These are phyloP conservation scores for Pseudeuparius sepicola DNA, from an alignment of 2,888 invertebrate genomes.

Conservation along the genomic window DNA sequence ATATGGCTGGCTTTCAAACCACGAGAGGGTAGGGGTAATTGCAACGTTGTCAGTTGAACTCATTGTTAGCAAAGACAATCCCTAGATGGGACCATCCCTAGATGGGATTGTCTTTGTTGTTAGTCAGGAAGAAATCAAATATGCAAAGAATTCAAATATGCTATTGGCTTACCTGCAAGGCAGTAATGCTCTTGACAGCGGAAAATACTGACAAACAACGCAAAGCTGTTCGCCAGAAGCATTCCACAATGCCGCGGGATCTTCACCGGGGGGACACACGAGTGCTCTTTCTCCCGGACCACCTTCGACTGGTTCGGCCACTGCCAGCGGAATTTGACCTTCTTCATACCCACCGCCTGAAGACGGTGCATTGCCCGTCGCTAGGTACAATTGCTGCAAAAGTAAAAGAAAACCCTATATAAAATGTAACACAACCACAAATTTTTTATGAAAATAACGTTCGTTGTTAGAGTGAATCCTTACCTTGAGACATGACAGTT, in stretches of 20 bases:
- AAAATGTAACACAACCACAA: too few relatives aligned
- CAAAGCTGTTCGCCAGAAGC: slow-evolving; percentile 55
- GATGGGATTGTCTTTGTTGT: too few relatives aligned
- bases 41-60: too few relatives aligned
- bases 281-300: slow-evolving; percentile 34
- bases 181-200: slow-evolving; percentile 67
- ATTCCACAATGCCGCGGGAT: slow-evolving; percentile 44
- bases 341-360: slow-evolving; percentile 46
- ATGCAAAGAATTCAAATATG: neutral
- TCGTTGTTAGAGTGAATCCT: slow-evolving; percentile 22
- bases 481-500: slow-evolving; percentile 75
- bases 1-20: too few relatives aligned
- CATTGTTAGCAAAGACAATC: too few relatives aligned
- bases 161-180: slow-evolving; percentile 50
- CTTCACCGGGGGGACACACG: slow-evolving; percentile 38
- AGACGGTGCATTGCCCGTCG: slow-evolving; percentile 58
- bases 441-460: too few relatives aligned
- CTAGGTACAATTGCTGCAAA: slow-evolving; percentile 66
- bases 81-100: too few relatives aligned
- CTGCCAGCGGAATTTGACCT: slow-evolving; percentile 42
- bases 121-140: too few relatives aligned
- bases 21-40: too few relatives aligned
- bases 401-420: slow-evolving; percentile 19
- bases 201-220: slow-evolving; percentile 73
- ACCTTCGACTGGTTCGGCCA: slow-evolving; percentile 45